These are phyloP conservation scores for Micrasema minimum DNA, from an alignment of 1,140 invertebrate genomes.

Conservation along the genomic window DNA sequence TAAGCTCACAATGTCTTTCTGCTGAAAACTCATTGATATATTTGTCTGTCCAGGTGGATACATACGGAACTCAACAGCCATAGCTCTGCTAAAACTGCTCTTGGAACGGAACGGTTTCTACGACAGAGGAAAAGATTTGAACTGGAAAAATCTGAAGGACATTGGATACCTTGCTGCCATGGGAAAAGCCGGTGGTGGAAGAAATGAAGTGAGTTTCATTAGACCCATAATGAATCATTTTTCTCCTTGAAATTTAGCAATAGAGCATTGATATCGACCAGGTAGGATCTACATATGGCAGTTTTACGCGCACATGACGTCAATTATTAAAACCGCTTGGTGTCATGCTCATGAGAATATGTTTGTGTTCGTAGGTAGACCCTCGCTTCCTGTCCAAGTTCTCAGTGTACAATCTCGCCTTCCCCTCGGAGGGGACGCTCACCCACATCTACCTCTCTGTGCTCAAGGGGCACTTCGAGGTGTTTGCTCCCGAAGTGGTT, in stretches of 20 bases:
- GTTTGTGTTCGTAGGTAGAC: constrained; percentile 71
- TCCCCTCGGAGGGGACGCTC: constrained; percentile 81
- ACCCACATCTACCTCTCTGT: constrained; percentile 87
- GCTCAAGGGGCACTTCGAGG: constrained; percentile 77
- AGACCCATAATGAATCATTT: too few relatives aligned
- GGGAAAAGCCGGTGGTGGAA: constrained; percentile 84
- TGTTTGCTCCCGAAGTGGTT: constrained; percentile 76
- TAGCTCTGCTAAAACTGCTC: constrained; percentile 87
- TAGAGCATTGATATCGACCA: too few relatives aligned
- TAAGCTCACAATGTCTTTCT: too few relatives aligned
- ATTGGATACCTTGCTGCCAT: constrained; percentile 84
- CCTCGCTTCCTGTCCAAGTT: constrained; percentile 91
- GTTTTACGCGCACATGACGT: too few relatives aligned
- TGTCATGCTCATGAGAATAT: not conserved
- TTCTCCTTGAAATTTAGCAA: too few relatives aligned
- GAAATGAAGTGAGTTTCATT: constrained; percentile 72
- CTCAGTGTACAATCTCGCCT: constrained; percentile 85
- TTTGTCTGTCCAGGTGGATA: constrained; percentile 72
- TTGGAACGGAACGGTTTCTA: constrained; percentile 89
- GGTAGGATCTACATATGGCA: too few relatives aligned
- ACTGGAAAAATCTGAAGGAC: constrained; percentile 89
- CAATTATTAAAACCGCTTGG: too few relatives aligned
- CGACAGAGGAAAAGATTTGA: constrained; percentile 88
- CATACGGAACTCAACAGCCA: constrained; percentile 94
- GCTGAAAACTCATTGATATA: too few relatives aligned